A percentile compares a stretch with the other conserved stretches of the same genome.
Evolutionary conservation across 2,888 invertebrate genomes (phyloP).

Genomic region (Volucella bombylans): DNA sequence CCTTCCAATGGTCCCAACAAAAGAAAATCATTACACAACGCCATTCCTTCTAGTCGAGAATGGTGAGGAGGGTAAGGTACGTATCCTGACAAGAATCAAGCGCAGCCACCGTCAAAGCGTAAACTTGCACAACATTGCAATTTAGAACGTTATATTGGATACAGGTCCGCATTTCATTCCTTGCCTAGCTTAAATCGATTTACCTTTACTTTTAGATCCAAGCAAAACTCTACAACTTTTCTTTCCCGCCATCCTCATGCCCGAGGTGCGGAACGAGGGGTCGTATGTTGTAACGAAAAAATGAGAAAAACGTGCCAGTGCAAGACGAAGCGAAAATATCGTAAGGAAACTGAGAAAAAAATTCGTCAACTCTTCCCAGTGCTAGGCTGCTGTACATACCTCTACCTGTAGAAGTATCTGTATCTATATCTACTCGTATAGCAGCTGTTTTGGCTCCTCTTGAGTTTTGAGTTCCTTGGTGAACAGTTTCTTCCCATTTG

Average conservation of each 20-base stretch:
- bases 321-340: neutral
- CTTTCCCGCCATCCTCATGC: neutral
- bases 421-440: too few relatives aligned
- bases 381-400: too few relatives aligned
- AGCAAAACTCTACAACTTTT: neutral
- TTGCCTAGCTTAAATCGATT: constrained; percentile 48
- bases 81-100: constrained; percentile 40
- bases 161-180: neutral
- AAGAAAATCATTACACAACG: constrained; percentile 1
- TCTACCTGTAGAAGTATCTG: too few relatives aligned
- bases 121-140: constrained; percentile 64
- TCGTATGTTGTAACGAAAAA: neutral
- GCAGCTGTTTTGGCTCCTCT: too few relatives aligned
- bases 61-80: neutral
- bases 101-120: constrained; percentile 26
- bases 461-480: too few relatives aligned
- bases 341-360: neutral
- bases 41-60: neutral
- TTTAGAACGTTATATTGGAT: constrained; percentile 16
- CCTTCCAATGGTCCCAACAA: neutral
- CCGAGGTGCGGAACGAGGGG: neutral
- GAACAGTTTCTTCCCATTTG: too few relatives aligned
- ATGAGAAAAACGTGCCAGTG: constrained; percentile 13
- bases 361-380: too few relatives aligned
- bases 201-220: constrained; percentile 1